Evolutionary conservation across 2,113 vertebrate genomes (phyloP).

Genomic region (Crotalus horridus): DNA sequence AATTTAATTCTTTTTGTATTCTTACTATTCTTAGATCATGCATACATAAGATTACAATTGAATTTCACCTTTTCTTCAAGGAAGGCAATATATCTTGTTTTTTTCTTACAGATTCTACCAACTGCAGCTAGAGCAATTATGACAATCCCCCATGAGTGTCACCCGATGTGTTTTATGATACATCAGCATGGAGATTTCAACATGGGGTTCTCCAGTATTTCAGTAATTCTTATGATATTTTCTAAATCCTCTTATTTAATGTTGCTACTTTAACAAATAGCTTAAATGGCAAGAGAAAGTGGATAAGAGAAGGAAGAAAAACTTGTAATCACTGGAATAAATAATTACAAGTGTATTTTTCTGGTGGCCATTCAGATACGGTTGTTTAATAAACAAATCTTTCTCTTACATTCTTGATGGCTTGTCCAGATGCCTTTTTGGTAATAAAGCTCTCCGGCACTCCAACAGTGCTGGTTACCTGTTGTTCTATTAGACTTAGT

Average conservation of each 20-base stretch:
- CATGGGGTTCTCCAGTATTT: not conserved
- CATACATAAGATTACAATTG: not conserved
- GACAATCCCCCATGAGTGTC: not conserved
- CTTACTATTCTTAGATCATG: not conserved
- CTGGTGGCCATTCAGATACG: not conserved
- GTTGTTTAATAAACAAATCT: not conserved
- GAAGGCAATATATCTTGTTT: not conserved
- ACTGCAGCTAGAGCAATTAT: not conserved
- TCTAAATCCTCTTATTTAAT: not conserved
- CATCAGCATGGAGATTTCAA: not conserved
- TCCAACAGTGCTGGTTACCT: conserved; percentile 78
- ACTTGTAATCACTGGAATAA: not conserved
- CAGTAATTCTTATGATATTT: not conserved
- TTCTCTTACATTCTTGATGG: conserved; percentile 80
- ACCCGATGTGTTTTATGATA: not conserved
- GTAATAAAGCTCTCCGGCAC: conserved; percentile 89
- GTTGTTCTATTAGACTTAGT: conserved; percentile 83
- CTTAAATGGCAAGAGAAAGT: not conserved
- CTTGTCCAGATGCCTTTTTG: conserved; percentile 88
- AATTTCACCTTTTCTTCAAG: not conserved
- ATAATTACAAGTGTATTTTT: not conserved
- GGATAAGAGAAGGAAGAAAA: not conserved
- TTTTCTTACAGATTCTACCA: not conserved
- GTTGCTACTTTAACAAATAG: not conserved
- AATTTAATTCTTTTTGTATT: not conserved